phyloP scores from a whole-genome alignment of 2,113 vertebrate genomes.

The Malurus melanocephalus region DNA sequence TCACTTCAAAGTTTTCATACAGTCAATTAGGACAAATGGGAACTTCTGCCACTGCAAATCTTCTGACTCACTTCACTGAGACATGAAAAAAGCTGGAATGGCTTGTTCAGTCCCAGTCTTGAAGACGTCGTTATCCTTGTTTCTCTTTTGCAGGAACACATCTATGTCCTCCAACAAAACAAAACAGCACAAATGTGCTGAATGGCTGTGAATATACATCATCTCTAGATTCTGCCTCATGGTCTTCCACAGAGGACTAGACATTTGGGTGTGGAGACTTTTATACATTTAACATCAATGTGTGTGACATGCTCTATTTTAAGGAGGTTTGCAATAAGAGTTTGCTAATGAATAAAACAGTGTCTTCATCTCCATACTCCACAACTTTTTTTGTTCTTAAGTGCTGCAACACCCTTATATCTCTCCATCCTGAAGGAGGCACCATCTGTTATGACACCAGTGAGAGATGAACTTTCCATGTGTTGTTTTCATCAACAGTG shows the following conservation, averaged over 20 bases:
- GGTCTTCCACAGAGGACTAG: background rate
- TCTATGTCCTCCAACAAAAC: background rate
- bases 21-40: background rate
- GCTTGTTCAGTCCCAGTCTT: background rate
- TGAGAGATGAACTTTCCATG: conserved; percentile 14
- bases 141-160: background rate
- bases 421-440: background rate
- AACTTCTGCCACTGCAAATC: background rate
- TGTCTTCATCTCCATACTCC: background rate
- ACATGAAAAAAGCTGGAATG: background rate
- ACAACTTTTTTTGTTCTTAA: background rate
- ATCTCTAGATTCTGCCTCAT: background rate
- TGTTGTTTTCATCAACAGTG: conserved; percentile 16
- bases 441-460: conserved; percentile 20
- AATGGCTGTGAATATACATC: background rate
- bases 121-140: background rate
- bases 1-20: background rate
- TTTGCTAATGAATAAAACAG: conserved; percentile 34
- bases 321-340: background rate
- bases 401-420: background rate
- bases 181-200: background rate
- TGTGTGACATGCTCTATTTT: background rate
- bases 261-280: background rate
- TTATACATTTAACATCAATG: background rate
- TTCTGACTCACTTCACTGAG: background rate